Conservation (phyloP, 2,113 vertebrate species). For the Larimichthys polyactis region DNA sequence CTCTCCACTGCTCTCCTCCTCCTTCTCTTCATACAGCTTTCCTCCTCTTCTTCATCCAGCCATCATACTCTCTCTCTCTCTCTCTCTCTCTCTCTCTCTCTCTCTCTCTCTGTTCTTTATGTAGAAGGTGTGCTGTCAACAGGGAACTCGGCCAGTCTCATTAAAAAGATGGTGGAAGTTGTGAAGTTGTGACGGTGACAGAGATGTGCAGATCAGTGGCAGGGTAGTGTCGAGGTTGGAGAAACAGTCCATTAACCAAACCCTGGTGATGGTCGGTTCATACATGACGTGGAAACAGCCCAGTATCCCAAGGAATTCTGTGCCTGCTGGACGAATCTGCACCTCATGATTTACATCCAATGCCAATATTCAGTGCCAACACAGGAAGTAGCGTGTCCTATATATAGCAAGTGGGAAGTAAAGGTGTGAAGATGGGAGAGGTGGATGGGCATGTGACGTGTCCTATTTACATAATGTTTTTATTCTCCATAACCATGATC, state of each 20-base stretch:
- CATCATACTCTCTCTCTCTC: slow-evolving; percentile 4
- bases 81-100: slow-evolving; percentile 4
- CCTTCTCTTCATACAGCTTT: slow-evolving; percentile 51
- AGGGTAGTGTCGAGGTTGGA: slow-evolving; percentile 47
- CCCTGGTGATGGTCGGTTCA: slow-evolving; percentile 34
- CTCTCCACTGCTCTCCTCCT: slow-evolving; percentile 76
- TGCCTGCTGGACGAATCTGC: neutral
- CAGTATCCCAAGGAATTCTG: slow-evolving; percentile 10
- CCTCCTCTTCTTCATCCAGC: slow-evolving; percentile 52
- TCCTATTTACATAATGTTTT: neutral
- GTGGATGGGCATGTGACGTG: neutral
- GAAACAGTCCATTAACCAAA: slow-evolving; percentile 63
- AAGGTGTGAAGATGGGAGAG: neutral
- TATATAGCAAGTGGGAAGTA: neutral
- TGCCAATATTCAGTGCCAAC: neutral
- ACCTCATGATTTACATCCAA: neutral
- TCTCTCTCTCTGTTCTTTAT: slow-evolving; percentile 43
- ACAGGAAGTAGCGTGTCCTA: neutral
- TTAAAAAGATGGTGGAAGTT: slow-evolving; percentile 70
- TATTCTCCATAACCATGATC: neutral
- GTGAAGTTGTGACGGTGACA: slow-evolving; percentile 60
- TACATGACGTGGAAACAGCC: slow-evolving; percentile 22
- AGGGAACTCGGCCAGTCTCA: slow-evolving; percentile 70
- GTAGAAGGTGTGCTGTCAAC: slow-evolving; percentile 67
- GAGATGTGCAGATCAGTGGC: slow-evolving; percentile 66